These are phyloP conservation scores for Pandion haliaetus DNA, from an alignment of 2,113 vertebrate species.

Conservation along the genomic window DNA sequence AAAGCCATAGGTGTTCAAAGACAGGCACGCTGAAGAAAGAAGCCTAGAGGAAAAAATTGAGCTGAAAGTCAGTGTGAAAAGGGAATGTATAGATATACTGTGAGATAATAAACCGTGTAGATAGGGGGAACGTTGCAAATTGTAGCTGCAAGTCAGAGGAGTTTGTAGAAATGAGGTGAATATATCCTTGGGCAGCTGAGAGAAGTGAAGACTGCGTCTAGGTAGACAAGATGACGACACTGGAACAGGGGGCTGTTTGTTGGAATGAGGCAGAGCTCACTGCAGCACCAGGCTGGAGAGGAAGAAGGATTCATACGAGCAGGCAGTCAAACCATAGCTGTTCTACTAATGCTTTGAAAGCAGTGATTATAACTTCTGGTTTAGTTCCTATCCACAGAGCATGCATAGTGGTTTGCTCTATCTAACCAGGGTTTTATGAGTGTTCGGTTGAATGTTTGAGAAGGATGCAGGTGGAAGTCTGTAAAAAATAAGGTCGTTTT, in stretches of 20 bases:
- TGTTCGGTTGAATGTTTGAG: not conserved
- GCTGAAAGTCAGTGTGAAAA: not conserved
- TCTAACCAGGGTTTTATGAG: not conserved
- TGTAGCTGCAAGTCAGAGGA: not conserved
- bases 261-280: not conserved
- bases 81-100: not conserved
- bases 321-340: not conserved
- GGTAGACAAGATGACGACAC: too few relatives aligned
- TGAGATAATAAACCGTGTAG: not conserved
- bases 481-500: not conserved
- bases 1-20: not conserved
- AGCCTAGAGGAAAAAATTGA: not conserved
- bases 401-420: not conserved
- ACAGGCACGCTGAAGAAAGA: not conserved
- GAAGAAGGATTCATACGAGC: accelerated
- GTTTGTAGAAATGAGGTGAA: not conserved
- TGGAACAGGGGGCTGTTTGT: not conserved
- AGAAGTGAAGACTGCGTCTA: not conserved
- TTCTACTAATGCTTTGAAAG: not conserved
- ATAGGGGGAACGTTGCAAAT: not conserved
- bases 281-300: not conserved
- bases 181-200: not conserved
- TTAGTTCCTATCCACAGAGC: not conserved
- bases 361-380: not conserved
- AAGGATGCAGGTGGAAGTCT: not conserved